Percentiles rank a stretch among this genome's conserved stretches.
phyloP scores from a whole-genome alignment of 1,140 invertebrate species.

The Zeugodacus cucurbitae region DNA sequence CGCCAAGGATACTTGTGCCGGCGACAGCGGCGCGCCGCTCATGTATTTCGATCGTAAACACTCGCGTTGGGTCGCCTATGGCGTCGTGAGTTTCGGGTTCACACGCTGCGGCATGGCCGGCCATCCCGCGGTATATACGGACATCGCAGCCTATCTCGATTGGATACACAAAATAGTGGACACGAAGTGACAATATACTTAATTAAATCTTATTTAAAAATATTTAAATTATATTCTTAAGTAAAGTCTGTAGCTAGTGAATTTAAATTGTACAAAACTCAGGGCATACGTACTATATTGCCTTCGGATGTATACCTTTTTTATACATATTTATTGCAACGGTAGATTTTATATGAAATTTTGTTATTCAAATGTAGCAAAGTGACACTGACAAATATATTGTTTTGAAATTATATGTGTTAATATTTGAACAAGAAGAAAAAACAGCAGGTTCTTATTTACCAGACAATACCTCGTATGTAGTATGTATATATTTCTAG shows the following conservation, averaged over 20 bases:
- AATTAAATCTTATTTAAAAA: too few relatives aligned
- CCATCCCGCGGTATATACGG: conserved; percentile 71
- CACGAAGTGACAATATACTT: neutral
- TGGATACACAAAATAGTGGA: conserved; percentile 65
- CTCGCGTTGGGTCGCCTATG: conserved; percentile 67
- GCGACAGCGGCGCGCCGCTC: conserved; percentile 72
- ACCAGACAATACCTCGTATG: neutral
- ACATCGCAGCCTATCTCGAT: conserved; percentile 65
- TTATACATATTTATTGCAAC: neutral
- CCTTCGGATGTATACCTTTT: neutral
- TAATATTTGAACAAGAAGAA: neutral
- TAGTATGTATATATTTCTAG: neutral
- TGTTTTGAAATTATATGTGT: neutral
- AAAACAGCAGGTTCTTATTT: conserved; percentile 5
- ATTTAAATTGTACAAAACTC: neutral
- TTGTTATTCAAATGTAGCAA: neutral
- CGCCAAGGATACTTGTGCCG: conserved; percentile 76
- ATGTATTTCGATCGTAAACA: conserved; percentile 64
- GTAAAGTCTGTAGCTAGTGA: neutral
- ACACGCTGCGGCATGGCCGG: conserved; percentile 69
- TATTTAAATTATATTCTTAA: neutral
- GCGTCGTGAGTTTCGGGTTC: conserved; percentile 73
- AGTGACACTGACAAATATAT: neutral
- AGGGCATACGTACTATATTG: neutral
- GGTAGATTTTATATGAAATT: neutral